phyloP scores from a whole-genome alignment of 2,797 vertebrate species.

The Oreonectes daqikongensis region DNA sequence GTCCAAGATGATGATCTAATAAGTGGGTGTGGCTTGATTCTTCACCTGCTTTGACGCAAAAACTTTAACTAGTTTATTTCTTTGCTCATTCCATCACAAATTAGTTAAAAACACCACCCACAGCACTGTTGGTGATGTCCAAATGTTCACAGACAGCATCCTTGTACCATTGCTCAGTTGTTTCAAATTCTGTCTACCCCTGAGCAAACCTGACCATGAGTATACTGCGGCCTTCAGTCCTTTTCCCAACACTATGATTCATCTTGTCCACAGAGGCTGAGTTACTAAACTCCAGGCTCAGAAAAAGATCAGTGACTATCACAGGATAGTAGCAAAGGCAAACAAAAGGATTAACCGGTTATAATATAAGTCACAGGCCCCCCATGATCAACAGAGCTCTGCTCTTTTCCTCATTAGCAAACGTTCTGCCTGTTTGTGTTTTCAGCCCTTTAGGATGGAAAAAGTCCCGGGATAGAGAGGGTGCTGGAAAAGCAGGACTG shows the following conservation, averaged over 20 bases:
- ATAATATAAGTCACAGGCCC: constrained; percentile 8
- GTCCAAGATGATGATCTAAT: too few species aligned
- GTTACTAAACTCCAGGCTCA: constrained; percentile 27
- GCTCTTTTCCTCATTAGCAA: constrained; percentile 33
- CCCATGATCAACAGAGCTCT: constrained; percentile 16
- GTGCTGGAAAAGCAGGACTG: constrained; percentile 31
- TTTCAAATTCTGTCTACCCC: neutral
- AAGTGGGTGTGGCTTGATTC: too few species aligned
- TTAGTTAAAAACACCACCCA: neutral
- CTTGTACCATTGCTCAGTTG: neutral
- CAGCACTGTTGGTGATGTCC: neutral
- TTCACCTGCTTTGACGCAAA: too few species aligned
- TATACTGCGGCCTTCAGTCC: neutral
- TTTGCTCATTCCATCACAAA: neutral
- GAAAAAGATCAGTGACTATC: constrained; percentile 18
- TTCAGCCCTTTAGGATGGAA: constrained; percentile 35
- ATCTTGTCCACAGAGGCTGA: constrained; percentile 12
- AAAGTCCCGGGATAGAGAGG: constrained; percentile 17
- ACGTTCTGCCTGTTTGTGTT: constrained; percentile 12
- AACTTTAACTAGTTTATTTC: too few species aligned
- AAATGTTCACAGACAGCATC: neutral
- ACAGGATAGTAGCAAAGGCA: constrained; percentile 5
- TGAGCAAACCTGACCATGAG: neutral
- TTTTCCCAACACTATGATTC: constrained; percentile 31
- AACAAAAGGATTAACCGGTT: constrained; percentile 4